Conservation (phyloP, 2,888 invertebrate genomes). For the Onthophagus sagittarius region DNA sequence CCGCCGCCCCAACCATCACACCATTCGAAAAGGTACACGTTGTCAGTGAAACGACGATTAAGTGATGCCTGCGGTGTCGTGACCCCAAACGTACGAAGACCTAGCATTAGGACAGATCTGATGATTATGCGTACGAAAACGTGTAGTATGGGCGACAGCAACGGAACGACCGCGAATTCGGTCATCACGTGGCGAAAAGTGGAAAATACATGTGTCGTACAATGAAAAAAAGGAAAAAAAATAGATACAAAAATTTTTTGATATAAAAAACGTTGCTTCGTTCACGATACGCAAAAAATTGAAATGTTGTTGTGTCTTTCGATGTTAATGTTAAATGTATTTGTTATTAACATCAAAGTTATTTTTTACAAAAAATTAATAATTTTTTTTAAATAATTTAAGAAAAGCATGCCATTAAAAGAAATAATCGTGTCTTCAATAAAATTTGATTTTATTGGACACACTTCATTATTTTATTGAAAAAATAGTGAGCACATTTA, state of each 20-base stretch:
- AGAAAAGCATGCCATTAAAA: too few relatives aligned
- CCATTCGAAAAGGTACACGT: constrained; percentile 68
- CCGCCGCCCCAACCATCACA: constrained; percentile 65
- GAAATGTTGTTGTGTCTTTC: background rate
- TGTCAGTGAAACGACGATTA: constrained; percentile 76
- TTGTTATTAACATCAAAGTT: background rate
- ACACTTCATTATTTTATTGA: background rate
- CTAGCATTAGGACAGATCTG: constrained; percentile 83
- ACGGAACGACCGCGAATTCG: constrained; percentile 54
- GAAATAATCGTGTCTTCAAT: too few relatives aligned
- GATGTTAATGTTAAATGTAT: background rate
- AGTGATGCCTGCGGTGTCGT: constrained; percentile 88
- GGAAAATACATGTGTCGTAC: constrained; percentile 38
- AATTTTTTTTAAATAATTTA: too few relatives aligned
- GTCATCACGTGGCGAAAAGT: constrained; percentile 40
- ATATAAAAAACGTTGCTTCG: constrained; percentile 6
- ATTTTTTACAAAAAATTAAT: background rate
- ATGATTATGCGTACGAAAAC: constrained; percentile 85
- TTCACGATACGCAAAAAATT: background rate
- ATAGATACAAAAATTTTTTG: background rate
- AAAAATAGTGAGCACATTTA: background rate
- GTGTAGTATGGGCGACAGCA: constrained; percentile 66
- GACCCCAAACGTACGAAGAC: constrained; percentile 81
- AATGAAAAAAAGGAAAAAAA: constrained; percentile 28
- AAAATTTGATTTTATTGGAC: too few relatives aligned